Evolutionary conservation across 2,113 vertebrate genomes (phyloP).

Genomic region (Gallinago paraguaiae): DNA sequence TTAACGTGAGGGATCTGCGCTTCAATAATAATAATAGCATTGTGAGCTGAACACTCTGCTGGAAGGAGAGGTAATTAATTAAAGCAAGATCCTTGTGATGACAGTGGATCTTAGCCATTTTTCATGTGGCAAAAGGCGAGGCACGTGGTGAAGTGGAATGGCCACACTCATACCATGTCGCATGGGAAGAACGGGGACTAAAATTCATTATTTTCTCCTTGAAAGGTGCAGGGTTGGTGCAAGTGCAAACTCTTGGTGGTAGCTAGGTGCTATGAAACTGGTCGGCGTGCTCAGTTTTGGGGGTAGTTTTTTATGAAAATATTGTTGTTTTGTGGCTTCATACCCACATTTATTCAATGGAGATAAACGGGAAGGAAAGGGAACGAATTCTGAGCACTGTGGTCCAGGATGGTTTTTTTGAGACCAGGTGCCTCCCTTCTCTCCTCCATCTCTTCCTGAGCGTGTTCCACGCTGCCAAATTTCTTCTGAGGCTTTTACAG

Average conservation of each 20-base stretch:
- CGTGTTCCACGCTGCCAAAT: background rate
- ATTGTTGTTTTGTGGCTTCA: background rate
- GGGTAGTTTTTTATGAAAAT: background rate
- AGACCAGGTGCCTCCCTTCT: background rate
- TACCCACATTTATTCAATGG: background rate
- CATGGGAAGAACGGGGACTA: background rate
- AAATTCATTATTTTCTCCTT: background rate
- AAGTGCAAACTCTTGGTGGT: too few species aligned
- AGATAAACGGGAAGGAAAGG: background rate
- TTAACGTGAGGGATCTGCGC: background rate
- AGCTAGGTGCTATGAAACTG: fast-evolving
- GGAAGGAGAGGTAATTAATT: background rate
- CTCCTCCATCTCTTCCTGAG: background rate
- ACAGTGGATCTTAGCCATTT: background rate
- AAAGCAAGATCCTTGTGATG: background rate
- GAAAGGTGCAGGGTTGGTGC: too few species aligned
- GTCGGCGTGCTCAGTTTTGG: background rate
- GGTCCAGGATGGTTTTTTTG: background rate
- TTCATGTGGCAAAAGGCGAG: background rate
- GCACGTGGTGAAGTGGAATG: background rate
- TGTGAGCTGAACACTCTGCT: background rate
- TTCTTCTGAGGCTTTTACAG: slow-evolving; percentile 7
- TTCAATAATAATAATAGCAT: background rate
- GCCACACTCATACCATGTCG: fast-evolving
- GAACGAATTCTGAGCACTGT: background rate